These are phyloP conservation scores for Cyclopterus lumpus DNA, from an alignment of 2,797 vertebrate species.

Conservation along the genomic window DNA sequence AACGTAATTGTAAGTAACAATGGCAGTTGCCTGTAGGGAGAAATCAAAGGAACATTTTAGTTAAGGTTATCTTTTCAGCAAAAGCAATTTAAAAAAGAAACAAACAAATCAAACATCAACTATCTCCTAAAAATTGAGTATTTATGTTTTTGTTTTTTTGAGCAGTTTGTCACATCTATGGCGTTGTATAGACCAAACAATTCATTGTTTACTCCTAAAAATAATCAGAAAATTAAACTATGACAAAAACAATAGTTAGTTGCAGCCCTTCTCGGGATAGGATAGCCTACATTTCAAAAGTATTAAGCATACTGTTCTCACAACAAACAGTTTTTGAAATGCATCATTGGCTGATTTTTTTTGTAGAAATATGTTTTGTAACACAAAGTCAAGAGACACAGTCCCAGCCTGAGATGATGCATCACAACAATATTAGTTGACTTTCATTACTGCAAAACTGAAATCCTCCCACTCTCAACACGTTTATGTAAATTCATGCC, in stretches of 20 bases:
- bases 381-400: background rate
- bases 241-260: background rate
- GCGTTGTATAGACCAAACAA: background rate
- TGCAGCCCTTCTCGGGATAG: background rate
- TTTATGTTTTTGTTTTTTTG: background rate
- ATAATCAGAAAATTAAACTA: background rate
- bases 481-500: background rate
- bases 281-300: background rate
- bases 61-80: background rate
- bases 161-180: background rate
- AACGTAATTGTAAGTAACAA: too few species aligned
- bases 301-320: background rate
- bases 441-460: background rate
- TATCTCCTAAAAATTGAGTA: background rate
- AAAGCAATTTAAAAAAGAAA: background rate
- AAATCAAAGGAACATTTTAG: background rate
- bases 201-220: background rate
- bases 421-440: background rate
- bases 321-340: background rate
- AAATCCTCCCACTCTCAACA: background rate
- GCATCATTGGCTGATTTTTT: background rate
- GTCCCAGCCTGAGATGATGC: background rate
- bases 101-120: background rate
- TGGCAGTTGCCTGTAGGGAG: too few species aligned
- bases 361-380: background rate